Evolutionary conservation across 2,797 vertebrate species (phyloP).

Genomic region (Siniperca scherzeri): DNA sequence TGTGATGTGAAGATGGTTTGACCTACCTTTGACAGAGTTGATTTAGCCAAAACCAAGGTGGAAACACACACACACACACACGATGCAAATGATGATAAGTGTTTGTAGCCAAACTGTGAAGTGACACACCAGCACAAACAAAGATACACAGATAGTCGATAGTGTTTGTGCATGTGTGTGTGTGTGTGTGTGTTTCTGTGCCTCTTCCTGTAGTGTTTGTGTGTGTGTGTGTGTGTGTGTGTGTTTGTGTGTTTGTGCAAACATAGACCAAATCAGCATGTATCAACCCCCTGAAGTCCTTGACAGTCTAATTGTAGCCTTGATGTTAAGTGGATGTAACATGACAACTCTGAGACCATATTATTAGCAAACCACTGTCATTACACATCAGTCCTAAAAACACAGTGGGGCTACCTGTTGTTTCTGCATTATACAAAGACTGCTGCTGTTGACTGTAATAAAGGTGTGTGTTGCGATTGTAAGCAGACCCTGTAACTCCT

Average conservation of each 20-base stretch:
- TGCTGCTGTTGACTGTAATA: background rate
- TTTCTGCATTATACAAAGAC: slow-evolving; percentile 6
- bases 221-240: background rate
- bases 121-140: background rate
- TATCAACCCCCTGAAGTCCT: background rate
- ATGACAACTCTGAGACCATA: background rate
- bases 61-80: background rate
- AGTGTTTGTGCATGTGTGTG: background rate
- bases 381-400: slow-evolving; percentile 16
- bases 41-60: background rate
- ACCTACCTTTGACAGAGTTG: background rate
- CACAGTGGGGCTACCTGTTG: slow-evolving; percentile 2
- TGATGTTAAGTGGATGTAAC: slow-evolving; percentile 24
- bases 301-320: slow-evolving; percentile 45
- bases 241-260: background rate
- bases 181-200: background rate
- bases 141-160: background rate
- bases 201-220: background rate
- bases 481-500: background rate
- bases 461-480: background rate
- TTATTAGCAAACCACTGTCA: slow-evolving; percentile 46
- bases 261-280: background rate
- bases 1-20: background rate
- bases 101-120: background rate
- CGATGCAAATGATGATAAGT: background rate